Conservation (phyloP, 2,888 invertebrate genomes). For the Oeneis ivallda region DNA sequence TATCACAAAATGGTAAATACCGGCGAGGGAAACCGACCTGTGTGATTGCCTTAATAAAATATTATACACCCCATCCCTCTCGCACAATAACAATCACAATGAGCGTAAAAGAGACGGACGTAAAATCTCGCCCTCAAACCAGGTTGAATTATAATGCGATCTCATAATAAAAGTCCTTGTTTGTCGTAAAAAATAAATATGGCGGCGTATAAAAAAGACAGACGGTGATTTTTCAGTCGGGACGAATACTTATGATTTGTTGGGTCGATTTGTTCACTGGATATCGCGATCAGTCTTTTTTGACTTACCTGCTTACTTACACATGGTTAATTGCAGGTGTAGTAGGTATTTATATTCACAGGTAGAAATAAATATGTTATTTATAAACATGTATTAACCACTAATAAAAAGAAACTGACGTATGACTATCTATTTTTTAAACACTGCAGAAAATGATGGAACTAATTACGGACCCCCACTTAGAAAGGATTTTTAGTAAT, state of each 20-base stretch:
- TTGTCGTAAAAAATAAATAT: slow-evolving; percentile 44
- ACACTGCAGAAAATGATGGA: too few relatives aligned
- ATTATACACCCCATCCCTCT: slow-evolving; percentile 19
- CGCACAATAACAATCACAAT: slow-evolving; percentile 8
- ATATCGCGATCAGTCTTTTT: neutral
- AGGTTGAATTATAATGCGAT: slow-evolving; percentile 43
- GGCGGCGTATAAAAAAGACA: slow-evolving; percentile 35
- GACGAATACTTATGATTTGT: slow-evolving; percentile 11
- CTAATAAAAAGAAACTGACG: too few relatives aligned
- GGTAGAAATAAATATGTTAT: too few relatives aligned
- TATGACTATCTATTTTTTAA: too few relatives aligned
- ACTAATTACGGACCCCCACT: too few relatives aligned
- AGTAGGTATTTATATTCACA: too few relatives aligned
- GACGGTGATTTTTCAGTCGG: slow-evolving; percentile 36
- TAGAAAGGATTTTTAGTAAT: too few relatives aligned
- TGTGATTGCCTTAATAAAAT: slow-evolving; percentile 25
- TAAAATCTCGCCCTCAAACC: slow-evolving; percentile 30
- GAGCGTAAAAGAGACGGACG: slow-evolving; percentile 21
- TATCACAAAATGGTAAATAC: slow-evolving; percentile 45
- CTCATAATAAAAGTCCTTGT: slow-evolving; percentile 46
- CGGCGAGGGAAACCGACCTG: slow-evolving; percentile 24
- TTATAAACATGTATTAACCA: too few relatives aligned
- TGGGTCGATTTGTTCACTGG: slow-evolving; percentile 15
- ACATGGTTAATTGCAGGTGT: too few relatives aligned
- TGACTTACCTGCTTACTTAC: neutral